phyloP scores from a whole-genome alignment of 2,113 vertebrate genomes.

The Labrus mixtus region DNA sequence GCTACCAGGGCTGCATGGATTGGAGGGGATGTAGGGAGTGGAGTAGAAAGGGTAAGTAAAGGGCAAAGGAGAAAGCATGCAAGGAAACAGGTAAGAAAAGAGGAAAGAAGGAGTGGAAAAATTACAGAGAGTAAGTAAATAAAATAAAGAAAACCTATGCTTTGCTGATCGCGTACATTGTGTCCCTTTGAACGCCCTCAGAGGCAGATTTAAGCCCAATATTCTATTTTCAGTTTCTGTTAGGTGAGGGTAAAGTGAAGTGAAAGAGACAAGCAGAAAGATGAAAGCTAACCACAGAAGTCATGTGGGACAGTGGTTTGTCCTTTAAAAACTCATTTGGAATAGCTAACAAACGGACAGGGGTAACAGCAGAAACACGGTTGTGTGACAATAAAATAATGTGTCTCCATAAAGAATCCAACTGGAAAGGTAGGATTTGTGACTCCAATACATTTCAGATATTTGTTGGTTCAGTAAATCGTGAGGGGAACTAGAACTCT shows the following conservation, averaged over 20 bases:
- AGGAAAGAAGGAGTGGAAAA: background rate
- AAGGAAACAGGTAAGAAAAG: slow-evolving; percentile 18
- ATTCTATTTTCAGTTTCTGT: slow-evolving; percentile 46
- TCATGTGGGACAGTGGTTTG: slow-evolving; percentile 16
- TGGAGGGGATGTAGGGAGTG: slow-evolving; percentile 30
- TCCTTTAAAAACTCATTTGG: background rate
- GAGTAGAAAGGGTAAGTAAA: slow-evolving; percentile 34
- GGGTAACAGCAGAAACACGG: too few relatives aligned
- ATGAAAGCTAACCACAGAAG: slow-evolving; percentile 55
- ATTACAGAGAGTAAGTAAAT: background rate
- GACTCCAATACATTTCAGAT: background rate
- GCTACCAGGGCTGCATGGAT: slow-evolving; percentile 37
- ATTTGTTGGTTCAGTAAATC: slow-evolving; percentile 4
- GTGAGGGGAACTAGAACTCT: background rate
- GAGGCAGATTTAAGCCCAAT: slow-evolving; percentile 40
- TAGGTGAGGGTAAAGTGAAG: slow-evolving; percentile 25
- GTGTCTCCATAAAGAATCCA: background rate
- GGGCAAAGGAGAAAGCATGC: slow-evolving; percentile 8
- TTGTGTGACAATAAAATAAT: background rate
- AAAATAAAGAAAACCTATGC: background rate
- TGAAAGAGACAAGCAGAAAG: slow-evolving; percentile 5
- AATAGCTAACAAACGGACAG: background rate
- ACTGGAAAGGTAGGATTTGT: background rate
- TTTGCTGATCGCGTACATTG: background rate
- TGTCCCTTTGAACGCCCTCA: slow-evolving; percentile 30